Percentiles rank a stretch among this genome's conserved stretches.
Evolutionary conservation across 2,888 invertebrate genomes (phyloP).

Genomic region (Pasiphila rectangulata): DNA sequence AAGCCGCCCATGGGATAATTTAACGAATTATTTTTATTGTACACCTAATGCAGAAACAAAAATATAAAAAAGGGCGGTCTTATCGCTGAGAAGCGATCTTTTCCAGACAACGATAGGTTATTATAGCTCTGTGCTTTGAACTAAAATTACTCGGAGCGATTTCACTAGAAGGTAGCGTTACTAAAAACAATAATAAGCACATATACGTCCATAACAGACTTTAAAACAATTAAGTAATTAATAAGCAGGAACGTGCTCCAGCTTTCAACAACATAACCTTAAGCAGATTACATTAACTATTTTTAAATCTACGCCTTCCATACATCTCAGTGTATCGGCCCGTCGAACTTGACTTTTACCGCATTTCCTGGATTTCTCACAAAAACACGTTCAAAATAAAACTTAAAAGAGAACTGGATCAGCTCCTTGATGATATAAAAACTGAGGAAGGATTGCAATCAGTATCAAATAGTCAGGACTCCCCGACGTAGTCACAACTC

Average conservation of each 20-base stretch:
- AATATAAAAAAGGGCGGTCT: too few relatives aligned
- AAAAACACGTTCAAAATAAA: conserved; percentile 38
- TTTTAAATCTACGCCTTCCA: conserved; percentile 34
- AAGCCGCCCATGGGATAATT: too few relatives aligned
- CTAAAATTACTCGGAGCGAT: too few relatives aligned
- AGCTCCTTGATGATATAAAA: conserved; percentile 56
- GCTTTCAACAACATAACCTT: background rate
- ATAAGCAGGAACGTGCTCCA: background rate
- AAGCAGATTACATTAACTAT: conserved; percentile 27
- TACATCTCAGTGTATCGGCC: conserved; percentile 53
- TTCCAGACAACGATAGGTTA: too few relatives aligned
- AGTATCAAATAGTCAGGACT: conserved; percentile 56
- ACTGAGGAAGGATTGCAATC: conserved; percentile 26
- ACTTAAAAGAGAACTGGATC: conserved; percentile 56
- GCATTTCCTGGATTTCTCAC: conserved; percentile 67
- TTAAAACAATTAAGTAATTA: too few relatives aligned
- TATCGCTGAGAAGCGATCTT: too few relatives aligned
- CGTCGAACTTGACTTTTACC: conserved; percentile 69
- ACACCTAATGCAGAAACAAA: too few relatives aligned
- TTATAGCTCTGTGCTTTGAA: too few relatives aligned
- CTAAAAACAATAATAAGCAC: too few relatives aligned
- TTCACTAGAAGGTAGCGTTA: too few relatives aligned
- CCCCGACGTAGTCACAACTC: conserved; percentile 58
- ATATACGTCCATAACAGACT: too few relatives aligned
- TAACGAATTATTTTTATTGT: too few relatives aligned